These are phyloP conservation scores for Punctoribates punctum DNA, from an alignment of 2,888 invertebrate genomes.

Conservation along the genomic window DNA sequence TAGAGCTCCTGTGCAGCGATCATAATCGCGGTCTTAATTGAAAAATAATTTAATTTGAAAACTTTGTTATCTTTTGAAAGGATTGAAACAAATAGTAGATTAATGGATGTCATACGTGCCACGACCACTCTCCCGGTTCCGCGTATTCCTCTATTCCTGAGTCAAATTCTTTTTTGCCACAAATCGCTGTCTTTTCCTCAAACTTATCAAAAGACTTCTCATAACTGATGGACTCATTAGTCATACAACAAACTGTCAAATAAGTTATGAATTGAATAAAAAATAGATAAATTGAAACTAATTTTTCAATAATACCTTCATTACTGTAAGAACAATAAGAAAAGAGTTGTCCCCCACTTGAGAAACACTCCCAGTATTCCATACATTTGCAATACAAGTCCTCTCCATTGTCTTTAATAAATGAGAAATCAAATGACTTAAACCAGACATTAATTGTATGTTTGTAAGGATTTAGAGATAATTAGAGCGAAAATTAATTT, in stretches of 20 bases:
- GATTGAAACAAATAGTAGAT: slow-evolving; percentile 34
- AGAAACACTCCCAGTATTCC: slow-evolving; percentile 55
- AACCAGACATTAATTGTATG: background rate
- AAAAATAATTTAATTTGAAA: slow-evolving; percentile 39
- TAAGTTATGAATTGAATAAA: background rate
- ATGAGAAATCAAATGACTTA: background rate
- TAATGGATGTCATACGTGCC: slow-evolving; percentile 53
- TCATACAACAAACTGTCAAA: slow-evolving; percentile 54
- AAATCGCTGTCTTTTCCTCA: slow-evolving; percentile 46
- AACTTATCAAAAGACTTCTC: slow-evolving; percentile 49
- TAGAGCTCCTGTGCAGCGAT: slow-evolving; percentile 54
- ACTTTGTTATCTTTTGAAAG: background rate
- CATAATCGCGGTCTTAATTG: slow-evolving; percentile 54
- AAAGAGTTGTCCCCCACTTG: slow-evolving; percentile 53
- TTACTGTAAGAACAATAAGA: slow-evolving; percentile 54
- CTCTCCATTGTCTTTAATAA: background rate
- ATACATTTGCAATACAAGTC: slow-evolving; percentile 52
- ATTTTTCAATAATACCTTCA: slow-evolving; percentile 14
- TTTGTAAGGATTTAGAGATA: background rate
- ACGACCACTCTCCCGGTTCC: slow-evolving; percentile 55
- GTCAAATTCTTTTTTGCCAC: slow-evolving; percentile 50
- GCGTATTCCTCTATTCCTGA: slow-evolving; percentile 52
- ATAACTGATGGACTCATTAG: slow-evolving; percentile 51
- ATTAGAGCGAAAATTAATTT: slow-evolving; percentile 8
- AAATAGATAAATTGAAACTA: background rate